phyloP scores from a whole-genome alignment of 2,888 invertebrate species.

The Nematopogon swammerdamellus region DNA sequence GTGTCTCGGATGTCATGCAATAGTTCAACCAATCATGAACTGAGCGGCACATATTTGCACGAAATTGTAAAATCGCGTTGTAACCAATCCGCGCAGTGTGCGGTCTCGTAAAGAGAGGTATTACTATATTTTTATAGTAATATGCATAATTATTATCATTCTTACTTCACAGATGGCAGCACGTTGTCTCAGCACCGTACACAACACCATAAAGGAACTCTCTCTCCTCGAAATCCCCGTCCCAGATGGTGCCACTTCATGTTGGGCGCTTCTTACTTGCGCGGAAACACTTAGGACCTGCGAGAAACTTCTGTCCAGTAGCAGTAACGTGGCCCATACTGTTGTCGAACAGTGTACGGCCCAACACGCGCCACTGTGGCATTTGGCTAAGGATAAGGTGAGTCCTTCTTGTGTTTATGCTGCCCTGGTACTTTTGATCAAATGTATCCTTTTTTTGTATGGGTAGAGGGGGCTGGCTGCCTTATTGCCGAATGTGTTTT shows the following conservation, averaged over 20 bases:
- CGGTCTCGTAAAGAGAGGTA: no score
- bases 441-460: no score
- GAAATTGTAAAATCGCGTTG: no score
- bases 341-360: conserved; percentile 69
- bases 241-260: conserved; percentile 81
- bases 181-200: conserved; percentile 84
- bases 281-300: conserved; percentile 85
- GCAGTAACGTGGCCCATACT: conserved; percentile 57
- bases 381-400: conserved; percentile 84
- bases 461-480: no score
- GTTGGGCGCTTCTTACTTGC: conserved; percentile 92
- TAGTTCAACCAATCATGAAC: no score
- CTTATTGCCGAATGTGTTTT: no score
- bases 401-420: conserved; percentile 3
- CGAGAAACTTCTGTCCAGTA: conserved; percentile 59
- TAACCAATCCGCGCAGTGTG: no score
- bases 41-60: no score
- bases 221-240: conserved; percentile 74
- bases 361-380: conserved; percentile 83
- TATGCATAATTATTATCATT: no score
- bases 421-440: no score
- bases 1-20: no score
- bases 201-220: conserved; percentile 84
- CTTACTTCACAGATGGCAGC: conserved; percentile 68
- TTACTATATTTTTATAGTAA: no score